phyloP scores from a whole-genome alignment of 23 tunicate species.

The Ciona savignyi region DNA sequence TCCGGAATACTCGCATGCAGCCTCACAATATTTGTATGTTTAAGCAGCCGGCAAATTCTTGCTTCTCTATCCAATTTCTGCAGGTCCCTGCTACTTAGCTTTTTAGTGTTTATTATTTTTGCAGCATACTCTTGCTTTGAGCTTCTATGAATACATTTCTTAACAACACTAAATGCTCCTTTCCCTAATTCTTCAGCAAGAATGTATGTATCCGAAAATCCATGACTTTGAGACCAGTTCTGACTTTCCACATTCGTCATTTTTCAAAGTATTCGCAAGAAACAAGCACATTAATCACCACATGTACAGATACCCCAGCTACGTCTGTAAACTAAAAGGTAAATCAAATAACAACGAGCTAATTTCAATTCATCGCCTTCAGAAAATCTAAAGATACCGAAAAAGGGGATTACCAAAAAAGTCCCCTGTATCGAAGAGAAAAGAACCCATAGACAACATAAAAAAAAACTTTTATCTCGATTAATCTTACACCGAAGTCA shows the following conservation, averaged over 20 bases:
- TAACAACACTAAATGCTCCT: constrained; percentile 92
- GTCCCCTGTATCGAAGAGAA: neutral
- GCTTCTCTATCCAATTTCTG: constrained; percentile 98
- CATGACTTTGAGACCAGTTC: constrained; percentile 1
- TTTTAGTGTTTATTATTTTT: constrained; percentile 89
- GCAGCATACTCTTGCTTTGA: constrained; percentile 94
- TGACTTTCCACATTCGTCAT: neutral
- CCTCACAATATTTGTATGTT: constrained; percentile 95
- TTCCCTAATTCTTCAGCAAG: constrained; percentile 81
- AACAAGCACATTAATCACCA: neutral
- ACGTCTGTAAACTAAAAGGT: too few relatives aligned
- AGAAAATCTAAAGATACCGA: neutral
- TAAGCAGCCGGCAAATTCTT: constrained; percentile 82
- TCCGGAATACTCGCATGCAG: constrained; percentile 97
- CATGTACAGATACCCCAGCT: too few relatives aligned
- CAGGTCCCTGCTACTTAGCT: constrained; percentile 41
- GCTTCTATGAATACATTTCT: constrained; percentile 73
- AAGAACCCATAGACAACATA: neutral
- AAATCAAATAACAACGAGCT: too few relatives aligned
- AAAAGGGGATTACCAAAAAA: constrained; percentile 1
- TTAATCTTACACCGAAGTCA: too few relatives aligned
- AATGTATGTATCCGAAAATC: constrained; percentile 60
- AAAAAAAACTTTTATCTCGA: too few relatives aligned
- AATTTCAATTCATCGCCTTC: too few relatives aligned
- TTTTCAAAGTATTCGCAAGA: neutral